Percentiles rank a stretch among this genome's conserved stretches.
Evolutionary conservation across 2,797 vertebrate species (phyloP).

Genomic region (Acanthurus leucopareius): DNA sequence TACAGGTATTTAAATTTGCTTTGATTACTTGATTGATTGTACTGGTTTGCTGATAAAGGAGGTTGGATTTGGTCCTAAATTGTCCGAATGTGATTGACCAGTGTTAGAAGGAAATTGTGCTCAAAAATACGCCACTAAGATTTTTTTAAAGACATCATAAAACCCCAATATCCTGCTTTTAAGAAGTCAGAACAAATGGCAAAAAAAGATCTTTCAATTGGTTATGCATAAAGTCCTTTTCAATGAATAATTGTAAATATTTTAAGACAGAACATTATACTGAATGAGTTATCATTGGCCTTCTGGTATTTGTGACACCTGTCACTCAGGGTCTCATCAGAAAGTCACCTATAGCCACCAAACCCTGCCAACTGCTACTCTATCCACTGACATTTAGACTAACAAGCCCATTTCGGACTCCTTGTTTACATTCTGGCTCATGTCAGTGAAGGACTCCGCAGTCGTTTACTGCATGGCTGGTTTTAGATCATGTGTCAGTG

Average conservation of each 20-base stretch:
- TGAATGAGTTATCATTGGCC: too few relatives aligned
- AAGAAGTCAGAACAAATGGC: not conserved
- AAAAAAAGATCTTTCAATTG: not conserved
- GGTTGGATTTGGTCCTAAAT: not conserved
- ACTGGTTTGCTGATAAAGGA: fast-evolving
- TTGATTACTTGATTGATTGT: not conserved
- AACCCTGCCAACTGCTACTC: not conserved
- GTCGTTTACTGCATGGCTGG: slow-evolving; percentile 59
- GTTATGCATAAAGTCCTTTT: not conserved
- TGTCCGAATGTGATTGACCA: not conserved
- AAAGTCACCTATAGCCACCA: not conserved
- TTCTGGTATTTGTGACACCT: not conserved
- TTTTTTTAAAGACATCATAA: not conserved
- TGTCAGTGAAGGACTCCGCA: slow-evolving; percentile 32
- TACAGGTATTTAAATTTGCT: not conserved
- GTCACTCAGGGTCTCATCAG: not conserved
- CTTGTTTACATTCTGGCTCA: slow-evolving; percentile 60
- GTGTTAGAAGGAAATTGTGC: not conserved
- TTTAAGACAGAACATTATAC: not conserved
- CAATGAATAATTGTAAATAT: not conserved
- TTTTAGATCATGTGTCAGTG: slow-evolving; percentile 76
- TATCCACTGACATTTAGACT: slow-evolving; percentile 10
- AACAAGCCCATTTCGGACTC: slow-evolving; percentile 33
- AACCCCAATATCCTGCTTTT: not conserved
- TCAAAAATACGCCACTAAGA: not conserved